phyloP scores from a whole-genome alignment of 1,140 invertebrate species.

The Linepithema humile region DNA sequence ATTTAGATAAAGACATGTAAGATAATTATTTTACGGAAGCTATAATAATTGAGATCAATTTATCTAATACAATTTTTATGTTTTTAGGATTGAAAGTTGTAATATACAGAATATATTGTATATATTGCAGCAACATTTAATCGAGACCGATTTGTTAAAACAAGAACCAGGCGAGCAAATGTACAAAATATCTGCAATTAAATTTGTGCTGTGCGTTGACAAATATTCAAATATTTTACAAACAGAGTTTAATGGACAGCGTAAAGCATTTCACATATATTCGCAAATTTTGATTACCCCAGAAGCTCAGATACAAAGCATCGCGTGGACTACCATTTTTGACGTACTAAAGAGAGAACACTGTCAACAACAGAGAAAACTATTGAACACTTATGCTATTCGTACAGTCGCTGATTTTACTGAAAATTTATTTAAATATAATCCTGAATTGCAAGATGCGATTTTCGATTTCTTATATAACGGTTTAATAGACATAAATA shows the following conservation, averaged over 20 bases:
- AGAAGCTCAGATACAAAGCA: constrained; percentile 68
- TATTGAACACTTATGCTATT: constrained; percentile 56
- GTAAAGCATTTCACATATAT: constrained; percentile 38
- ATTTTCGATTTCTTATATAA: constrained; percentile 74
- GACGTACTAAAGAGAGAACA: constrained; percentile 50
- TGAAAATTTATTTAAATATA: constrained; percentile 30
- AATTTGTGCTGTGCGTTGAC: constrained; percentile 62
- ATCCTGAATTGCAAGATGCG: constrained; percentile 73
- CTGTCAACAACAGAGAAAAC: background rate
- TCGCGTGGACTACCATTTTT: constrained; percentile 70
- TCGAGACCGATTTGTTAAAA: constrained; percentile 56
- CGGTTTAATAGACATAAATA: constrained; percentile 39
- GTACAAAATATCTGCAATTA: constrained; percentile 70
- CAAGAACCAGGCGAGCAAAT: constrained; percentile 70
- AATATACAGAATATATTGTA: constrained; percentile 37
- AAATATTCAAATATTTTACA: constrained; percentile 34
- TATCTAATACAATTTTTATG: background rate
- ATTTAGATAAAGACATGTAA: constrained; percentile 55
- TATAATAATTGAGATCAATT: background rate
- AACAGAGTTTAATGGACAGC: background rate
- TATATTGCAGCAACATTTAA: constrained; percentile 61
- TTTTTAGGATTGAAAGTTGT: constrained; percentile 32
- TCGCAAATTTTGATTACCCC: constrained; percentile 28
- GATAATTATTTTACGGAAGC: background rate
- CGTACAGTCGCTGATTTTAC: constrained; percentile 33